Evolutionary conservation across 2,888 invertebrate species (phyloP), one percentile per base, ranked within the genome.

Genomic region (Ennomos fuscantarius): DNA sequence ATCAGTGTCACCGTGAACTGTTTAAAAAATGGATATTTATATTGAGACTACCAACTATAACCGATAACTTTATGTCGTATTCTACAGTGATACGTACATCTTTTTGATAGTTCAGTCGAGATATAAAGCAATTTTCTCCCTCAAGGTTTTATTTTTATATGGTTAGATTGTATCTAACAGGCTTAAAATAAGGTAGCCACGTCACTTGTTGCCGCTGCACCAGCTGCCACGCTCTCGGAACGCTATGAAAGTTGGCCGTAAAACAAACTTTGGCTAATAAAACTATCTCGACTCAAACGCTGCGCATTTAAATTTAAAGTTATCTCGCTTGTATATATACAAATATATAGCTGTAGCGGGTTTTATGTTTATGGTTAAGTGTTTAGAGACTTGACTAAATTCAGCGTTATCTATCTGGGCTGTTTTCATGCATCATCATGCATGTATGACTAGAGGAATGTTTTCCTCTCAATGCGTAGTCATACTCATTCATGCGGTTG

Each of bases 181-280:
- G 45, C 24, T 42, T 36, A 33, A 48, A n/a, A 33, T 33, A 24
- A 48, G 48, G 46, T 43, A 44, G 24, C n/a, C 31, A 9, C 51
- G 47, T 51, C 55, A 66, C 66, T 62, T 64, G 66, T 64, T 64
- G 66, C 62, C 12, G 36, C n/a, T 8, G 47, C 61, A 63, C 55
- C 66, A 61, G 62, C 62, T 57, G 62, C 52, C 46, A 47, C 37
- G 32, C 39, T 35, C 43, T 44, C 46, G 46, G 3, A 11, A 15
- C 47, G 52, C 37, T 56, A 11, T 55, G 45, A 51, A 52, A 49
- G 44, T 50, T 50, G 41, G 15, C 56, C 57, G 55, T 68, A 63
- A 62, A 68, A 55, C 51, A 47, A 60, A 58, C 57, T 62, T 59
- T 9, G 32, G 31, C 44, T 43, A 40, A 37, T 62, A 62, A 63